A percentile compares a stretch with the other conserved stretches of the same genome.
Conservation (phyloP, 2,113 vertebrate species). For the Pipra filicauda region DNA sequence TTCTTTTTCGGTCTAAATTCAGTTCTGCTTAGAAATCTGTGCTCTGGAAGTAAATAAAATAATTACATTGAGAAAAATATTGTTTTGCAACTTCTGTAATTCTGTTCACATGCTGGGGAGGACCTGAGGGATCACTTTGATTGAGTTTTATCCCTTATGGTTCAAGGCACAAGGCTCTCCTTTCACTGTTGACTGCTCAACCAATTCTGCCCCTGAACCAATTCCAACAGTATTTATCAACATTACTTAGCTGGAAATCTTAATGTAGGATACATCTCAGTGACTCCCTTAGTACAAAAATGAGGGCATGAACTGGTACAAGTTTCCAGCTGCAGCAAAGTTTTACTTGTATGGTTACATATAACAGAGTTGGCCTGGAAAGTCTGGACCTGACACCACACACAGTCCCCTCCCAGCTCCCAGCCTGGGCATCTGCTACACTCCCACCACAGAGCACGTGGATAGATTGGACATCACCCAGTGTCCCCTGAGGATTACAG, state of each 20-base stretch:
- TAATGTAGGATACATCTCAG: background rate
- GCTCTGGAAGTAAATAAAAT: slow-evolving; percentile 46
- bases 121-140: background rate
- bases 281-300: background rate
- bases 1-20: background rate
- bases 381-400: accelerated
- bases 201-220: slow-evolving; percentile 21
- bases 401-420: accelerated
- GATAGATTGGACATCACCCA: accelerated
- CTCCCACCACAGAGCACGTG: background rate
- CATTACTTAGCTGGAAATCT: slow-evolving; percentile 17
- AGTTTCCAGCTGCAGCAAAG: background rate
- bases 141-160: slow-evolving; percentile 30
- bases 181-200: slow-evolving; percentile 52
- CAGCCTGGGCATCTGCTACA: background rate
- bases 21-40: slow-evolving; percentile 32
- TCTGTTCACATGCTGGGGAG: background rate
- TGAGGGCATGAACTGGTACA: background rate
- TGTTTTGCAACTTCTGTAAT: background rate
- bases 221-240: slow-evolving; percentile 19
- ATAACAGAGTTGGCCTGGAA: background rate
- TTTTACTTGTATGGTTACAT: background rate
- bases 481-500: accelerated
- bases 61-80: slow-evolving; percentile 35
- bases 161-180: slow-evolving; percentile 40